Percentiles rank a stretch among this genome's conserved stretches.
phyloP scores from a whole-genome alignment of 2,113 vertebrate species.

The Montifringilla adamsi region DNA sequence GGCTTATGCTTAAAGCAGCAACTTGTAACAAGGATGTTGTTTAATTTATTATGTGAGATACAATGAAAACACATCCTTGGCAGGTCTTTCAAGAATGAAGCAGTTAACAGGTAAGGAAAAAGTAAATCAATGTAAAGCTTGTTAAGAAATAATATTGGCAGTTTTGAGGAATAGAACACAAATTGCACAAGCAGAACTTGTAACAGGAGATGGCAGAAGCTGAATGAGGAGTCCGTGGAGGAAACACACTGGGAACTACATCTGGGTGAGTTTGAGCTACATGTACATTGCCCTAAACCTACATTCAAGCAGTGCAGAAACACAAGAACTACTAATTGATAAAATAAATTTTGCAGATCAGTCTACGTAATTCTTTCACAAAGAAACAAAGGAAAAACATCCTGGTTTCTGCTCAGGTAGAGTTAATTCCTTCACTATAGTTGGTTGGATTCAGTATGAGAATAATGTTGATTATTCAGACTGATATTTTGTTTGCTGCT shows the following conservation, averaged over 20 bases:
- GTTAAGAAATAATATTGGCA: not conserved
- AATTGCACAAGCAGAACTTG: not conserved
- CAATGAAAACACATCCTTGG: not conserved
- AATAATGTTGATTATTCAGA: not conserved
- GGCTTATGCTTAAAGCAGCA: not conserved
- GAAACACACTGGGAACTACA: not conserved
- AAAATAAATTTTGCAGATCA: not conserved
- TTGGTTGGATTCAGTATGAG: not conserved
- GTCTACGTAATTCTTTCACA: not conserved
- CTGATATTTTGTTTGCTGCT: not conserved
- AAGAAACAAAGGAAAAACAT: not conserved
- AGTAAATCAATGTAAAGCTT: not conserved
- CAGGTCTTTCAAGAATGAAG: not conserved
- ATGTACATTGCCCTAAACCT: not conserved
- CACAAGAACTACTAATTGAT: not conserved
- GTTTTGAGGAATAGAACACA: not conserved
- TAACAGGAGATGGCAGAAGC: not conserved
- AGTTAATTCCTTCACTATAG: not conserved
- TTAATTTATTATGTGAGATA: not conserved
- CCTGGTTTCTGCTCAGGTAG: not conserved
- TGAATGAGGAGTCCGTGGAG: not conserved
- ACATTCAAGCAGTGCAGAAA: not conserved
- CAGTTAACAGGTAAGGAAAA: not conserved
- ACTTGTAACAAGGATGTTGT: not conserved
- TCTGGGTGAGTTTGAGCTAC: rapidly evolving